These are phyloP conservation scores for Diacarnus erythraeanus DNA, from an alignment of 37 sponge, comb jelly and placozoan genomes.

Conservation along the genomic window DNA sequence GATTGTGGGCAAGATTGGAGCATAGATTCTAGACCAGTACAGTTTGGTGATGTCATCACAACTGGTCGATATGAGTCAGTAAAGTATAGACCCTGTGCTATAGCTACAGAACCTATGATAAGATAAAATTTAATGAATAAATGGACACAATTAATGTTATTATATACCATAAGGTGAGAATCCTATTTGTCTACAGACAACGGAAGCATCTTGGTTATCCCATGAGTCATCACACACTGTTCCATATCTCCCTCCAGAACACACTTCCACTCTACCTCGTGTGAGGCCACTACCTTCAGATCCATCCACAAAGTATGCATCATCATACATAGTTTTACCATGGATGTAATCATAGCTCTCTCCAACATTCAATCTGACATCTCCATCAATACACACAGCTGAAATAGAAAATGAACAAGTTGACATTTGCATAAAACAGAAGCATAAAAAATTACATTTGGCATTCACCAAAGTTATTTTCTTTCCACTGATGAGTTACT, in stretches of 20 bases:
- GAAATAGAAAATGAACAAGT: neutral
- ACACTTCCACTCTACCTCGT: slow-evolving; percentile 26
- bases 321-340: slow-evolving; percentile 14
- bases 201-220: slow-evolving; percentile 33
- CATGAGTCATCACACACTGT: slow-evolving; percentile 28
- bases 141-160: neutral
- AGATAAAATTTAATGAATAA: neutral
- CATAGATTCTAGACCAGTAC: neutral
- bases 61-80: neutral
- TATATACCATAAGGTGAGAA: slow-evolving; percentile 39
- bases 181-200: slow-evolving; percentile 35
- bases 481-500: too few species aligned
- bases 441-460: neutral
- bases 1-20: too few species aligned
- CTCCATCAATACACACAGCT: slow-evolving; percentile 25
- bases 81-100: neutral
- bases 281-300: neutral
- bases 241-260: slow-evolving; percentile 14
- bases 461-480: too few species aligned
- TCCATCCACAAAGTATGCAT: slow-evolving; percentile 7
- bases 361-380: slow-evolving; percentile 12
- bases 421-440: neutral
- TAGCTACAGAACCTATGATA: neutral
- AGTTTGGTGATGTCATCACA: neutral
- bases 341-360: slow-evolving; percentile 1